Evolutionary conservation across 2,113 vertebrate species (phyloP).

Genomic region (Gobio gobio): DNA sequence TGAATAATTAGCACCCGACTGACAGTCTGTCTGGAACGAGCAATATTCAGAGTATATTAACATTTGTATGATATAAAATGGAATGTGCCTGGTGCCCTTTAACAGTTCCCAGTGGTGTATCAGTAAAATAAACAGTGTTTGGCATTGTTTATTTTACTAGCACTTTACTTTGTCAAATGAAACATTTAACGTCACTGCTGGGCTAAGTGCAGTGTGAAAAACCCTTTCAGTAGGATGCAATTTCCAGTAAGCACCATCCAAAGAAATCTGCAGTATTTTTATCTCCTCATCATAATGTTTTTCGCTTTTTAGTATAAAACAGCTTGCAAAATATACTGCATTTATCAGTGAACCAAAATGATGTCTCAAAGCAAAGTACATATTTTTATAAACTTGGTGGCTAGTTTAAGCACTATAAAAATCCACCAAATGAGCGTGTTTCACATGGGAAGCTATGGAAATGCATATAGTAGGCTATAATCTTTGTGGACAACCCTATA

Average conservation of each 20-base stretch:
- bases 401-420: slow-evolving; percentile 1
- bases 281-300: background rate
- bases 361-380: slow-evolving; percentile 3
- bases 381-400: background rate
- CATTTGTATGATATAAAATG: background rate
- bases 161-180: background rate
- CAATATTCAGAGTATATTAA: background rate
- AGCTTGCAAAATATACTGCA: background rate
- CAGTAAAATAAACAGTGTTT: background rate
- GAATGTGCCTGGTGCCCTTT: background rate
- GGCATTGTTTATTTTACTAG: background rate
- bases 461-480: background rate
- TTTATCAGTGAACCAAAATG: background rate
- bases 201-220: background rate
- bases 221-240: background rate
- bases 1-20: background rate
- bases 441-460: background rate
- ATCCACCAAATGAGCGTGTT: background rate
- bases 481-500: background rate
- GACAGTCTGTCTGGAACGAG: background rate
- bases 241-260: background rate
- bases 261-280: background rate
- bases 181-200: background rate
- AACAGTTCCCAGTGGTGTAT: background rate
- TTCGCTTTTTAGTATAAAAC: background rate